Conservation (phyloP, 2,113 vertebrate species). For the Embiotoca jacksoni region DNA sequence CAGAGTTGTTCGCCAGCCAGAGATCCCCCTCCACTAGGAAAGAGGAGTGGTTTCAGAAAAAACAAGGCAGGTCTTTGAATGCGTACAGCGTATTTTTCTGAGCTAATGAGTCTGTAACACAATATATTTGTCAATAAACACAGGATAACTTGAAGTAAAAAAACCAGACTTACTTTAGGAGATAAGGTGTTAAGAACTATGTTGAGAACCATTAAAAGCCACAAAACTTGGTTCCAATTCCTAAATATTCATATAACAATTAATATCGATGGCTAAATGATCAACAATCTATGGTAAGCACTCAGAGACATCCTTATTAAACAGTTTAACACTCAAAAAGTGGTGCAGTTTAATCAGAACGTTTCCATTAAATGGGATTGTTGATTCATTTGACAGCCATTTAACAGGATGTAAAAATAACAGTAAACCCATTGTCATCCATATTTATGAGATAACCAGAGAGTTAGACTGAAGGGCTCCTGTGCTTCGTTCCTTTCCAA, state of each 20-base stretch:
- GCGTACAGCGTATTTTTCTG: too few species aligned
- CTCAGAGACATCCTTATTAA: too few species aligned
- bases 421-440: background rate
- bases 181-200: too few species aligned
- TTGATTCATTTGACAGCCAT: background rate
- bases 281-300: too few species aligned
- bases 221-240: too few species aligned
- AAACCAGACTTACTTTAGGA: too few species aligned
- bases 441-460: slow-evolving; percentile 1
- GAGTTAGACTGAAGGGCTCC: background rate
- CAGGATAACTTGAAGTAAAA: background rate
- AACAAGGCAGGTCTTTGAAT: background rate
- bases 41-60: slow-evolving; percentile 13
- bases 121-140: too few species aligned
- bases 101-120: too few species aligned
- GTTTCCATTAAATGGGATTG: background rate
- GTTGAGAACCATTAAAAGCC: too few species aligned
- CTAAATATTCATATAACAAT: too few species aligned
- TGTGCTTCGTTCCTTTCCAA: background rate
- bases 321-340: too few species aligned
- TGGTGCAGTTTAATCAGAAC: background rate
- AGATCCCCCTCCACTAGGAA: slow-evolving; percentile 73
- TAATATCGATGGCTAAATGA: too few species aligned
- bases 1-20: slow-evolving; percentile 84
- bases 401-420: slow-evolving; percentile 13